Percentiles rank a stretch among this genome's conserved stretches.
Evolutionary conservation across 2,797 vertebrate genomes (phyloP).

Genomic region (Mormyrus hasselquistii): DNA sequence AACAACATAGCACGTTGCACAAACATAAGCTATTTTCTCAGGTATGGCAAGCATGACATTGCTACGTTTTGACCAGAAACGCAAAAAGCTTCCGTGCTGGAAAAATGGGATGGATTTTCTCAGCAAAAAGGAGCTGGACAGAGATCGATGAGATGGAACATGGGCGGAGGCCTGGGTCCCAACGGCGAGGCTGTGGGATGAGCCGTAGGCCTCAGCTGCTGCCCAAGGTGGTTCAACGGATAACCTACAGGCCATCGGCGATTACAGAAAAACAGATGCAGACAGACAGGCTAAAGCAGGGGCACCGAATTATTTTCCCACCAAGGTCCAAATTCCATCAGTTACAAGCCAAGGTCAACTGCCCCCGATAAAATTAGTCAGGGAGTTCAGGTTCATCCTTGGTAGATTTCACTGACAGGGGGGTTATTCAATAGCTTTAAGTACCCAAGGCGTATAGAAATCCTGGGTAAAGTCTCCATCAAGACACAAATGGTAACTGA

Average conservation of each 20-base stretch:
- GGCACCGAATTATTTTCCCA: neutral
- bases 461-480: neutral
- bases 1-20: neutral
- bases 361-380: neutral
- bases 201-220: neutral
- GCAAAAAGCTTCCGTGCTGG: neutral
- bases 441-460: neutral
- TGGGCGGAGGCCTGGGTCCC: neutral
- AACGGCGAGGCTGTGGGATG: neutral
- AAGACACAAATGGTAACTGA: neutral
- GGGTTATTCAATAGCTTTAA: neutral
- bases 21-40: neutral
- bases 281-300: neutral
- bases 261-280: neutral
- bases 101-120: neutral
- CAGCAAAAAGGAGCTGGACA: neutral
- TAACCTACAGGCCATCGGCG: neutral
- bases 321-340: neutral
- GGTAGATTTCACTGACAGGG: neutral
- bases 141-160: neutral
- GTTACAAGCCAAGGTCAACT: neutral
- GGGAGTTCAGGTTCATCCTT: neutral
- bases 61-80: neutral
- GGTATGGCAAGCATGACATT: neutral
- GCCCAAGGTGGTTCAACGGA: neutral